Percentiles rank a stretch among this genome's conserved stretches.
These are phyloP conservation scores for Alligator sinensis DNA, from an alignment of 2,113 vertebrate species.

Conservation along the genomic window DNA sequence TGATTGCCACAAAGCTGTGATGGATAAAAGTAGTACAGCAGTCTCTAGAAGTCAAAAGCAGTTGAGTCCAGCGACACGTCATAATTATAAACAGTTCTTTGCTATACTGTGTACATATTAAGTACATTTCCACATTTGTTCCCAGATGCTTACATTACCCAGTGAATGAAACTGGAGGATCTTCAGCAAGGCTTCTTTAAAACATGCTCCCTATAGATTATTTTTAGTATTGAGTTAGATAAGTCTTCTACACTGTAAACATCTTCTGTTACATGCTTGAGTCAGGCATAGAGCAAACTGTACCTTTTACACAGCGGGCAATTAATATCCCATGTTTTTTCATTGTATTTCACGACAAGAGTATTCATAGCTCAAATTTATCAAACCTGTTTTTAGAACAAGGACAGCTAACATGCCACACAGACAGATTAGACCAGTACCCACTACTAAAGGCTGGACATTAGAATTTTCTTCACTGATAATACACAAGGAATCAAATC, in stretches of 20 bases:
- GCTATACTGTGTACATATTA: not conserved
- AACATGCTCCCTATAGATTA: not conserved
- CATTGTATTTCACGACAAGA: not conserved
- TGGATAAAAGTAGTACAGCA: not conserved
- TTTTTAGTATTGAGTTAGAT: constrained; percentile 4
- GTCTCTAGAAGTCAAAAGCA: not conserved
- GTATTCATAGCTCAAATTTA: not conserved
- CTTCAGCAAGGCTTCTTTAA: not conserved
- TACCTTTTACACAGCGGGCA: not conserved
- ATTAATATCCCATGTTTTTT: not conserved
- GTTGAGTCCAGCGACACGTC: not conserved
- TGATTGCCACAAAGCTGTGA: constrained; percentile 16
- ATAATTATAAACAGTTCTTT: not conserved
- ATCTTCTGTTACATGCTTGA: not conserved
- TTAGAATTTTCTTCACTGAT: not conserved
- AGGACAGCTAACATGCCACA: not conserved
- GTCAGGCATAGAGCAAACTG: not conserved
- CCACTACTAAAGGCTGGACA: not conserved
- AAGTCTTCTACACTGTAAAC: not conserved
- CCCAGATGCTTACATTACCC: not conserved
- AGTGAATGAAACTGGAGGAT: not conserved
- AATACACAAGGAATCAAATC: accelerated
- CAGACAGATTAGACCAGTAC: not conserved
- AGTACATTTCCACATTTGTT: not conserved
- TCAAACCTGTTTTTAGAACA: not conserved